Evolutionary conservation across 92 coral and sea anemone species (phyloP).

Genomic region (Paramuricea clavata): DNA sequence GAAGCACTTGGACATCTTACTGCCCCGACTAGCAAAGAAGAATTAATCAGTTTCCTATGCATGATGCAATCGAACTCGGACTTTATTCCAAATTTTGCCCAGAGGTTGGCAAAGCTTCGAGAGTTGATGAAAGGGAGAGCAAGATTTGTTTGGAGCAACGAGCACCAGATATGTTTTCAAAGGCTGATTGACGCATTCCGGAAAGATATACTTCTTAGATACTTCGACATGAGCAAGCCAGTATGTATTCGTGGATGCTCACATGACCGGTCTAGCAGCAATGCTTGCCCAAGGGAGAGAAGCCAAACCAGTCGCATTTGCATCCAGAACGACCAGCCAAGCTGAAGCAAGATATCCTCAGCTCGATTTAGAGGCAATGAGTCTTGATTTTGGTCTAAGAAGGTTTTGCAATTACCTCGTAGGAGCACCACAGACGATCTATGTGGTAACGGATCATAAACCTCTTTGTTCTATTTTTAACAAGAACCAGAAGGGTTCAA

Average conservation of each 20-base stretch:
- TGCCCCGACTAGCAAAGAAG: no score
- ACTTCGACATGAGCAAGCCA: not conserved
- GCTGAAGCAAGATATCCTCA: constrained; percentile 28
- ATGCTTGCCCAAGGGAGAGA: constrained; percentile 25
- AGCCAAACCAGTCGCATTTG: constrained; percentile 14
- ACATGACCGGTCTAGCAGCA: constrained; percentile 24
- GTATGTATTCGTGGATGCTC: not conserved
- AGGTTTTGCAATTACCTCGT: constrained; percentile 4
- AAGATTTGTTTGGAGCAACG: not conserved
- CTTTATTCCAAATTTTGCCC: not conserved
- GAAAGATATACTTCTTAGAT: not conserved
- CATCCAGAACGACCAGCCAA: constrained; percentile 14
- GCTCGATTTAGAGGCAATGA: constrained; percentile 13
- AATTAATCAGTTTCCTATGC: not conserved
- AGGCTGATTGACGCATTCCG: not conserved
- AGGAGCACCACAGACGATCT: not conserved
- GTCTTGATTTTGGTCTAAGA: constrained; percentile 2
- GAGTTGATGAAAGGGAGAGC: not conserved
- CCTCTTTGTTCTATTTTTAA: not conserved
- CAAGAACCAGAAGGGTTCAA: not conserved
- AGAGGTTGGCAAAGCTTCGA: not conserved
- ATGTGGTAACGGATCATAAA: not conserved
- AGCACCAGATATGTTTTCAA: not conserved
- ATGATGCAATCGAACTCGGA: not conserved
- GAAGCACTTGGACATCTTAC: not conserved